Base-by-base conservation (phyloP, 1,140 invertebrate genomes). In the Hyles euphorbiae region DNA sequence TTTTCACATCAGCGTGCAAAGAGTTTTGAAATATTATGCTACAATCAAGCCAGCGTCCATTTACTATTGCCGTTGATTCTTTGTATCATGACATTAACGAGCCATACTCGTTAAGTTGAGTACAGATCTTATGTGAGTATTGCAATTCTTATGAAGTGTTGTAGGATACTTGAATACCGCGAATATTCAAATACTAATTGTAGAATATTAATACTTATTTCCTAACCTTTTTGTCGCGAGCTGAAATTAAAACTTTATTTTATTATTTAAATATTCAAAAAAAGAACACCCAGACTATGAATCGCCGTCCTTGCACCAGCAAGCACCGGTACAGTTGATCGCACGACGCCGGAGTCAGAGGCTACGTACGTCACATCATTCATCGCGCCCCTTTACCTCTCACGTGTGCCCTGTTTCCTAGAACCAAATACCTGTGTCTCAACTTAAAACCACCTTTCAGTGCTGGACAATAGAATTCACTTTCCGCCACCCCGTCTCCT, bases 331-430 rank as follows among this genome's bases (percentile, higher is more conserved):
- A 62, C 71, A 72, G 67, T 65, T 67, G 68, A 73, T 73, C 64
- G 66, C 74, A 68, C 67, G 68, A 68, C 60, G 62, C 56, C 58
- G 54, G 66, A 80, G 77, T 81, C 78, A 80, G 72, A 81, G 79
- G 78, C 73, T 76, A 77, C 68, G 66, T 65, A 71, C 74, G 72
- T 74, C 76, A 72, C 76, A 84, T 82, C 81, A 81, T 63, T 84
- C 81, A 84, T 80, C 66, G 70, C 68, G 65, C 74, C 70, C 70
- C 71, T 79, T 80, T 79, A 72, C 69, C 68, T 75, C 65, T 70
- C 64, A 67, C 69, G 62, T 76, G 70, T 70, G 61, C 72, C 63
- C 11, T 11, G 34, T 34, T 52, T 44, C 12, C n/a, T 8, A 36
- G 22, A 44, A 44, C 51, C 34, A 9, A 22, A 44, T 54, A 32